These are phyloP conservation scores for Drosophila hydei DNA, from an alignment of 1,140 invertebrate species.

Conservation along the genomic window DNA sequence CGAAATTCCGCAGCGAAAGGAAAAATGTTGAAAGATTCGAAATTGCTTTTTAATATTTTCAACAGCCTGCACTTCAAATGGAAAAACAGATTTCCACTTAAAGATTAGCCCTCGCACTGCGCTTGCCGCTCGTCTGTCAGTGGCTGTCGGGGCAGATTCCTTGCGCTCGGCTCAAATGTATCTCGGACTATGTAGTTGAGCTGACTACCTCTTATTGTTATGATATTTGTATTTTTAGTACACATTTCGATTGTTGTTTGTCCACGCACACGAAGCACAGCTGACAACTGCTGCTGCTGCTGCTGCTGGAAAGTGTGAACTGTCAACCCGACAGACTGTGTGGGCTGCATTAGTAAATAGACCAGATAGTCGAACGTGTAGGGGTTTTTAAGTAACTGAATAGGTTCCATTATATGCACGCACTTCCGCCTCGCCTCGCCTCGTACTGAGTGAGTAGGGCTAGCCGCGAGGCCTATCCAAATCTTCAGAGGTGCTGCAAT, in stretches of 20 bases:
- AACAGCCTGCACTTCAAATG: constrained; percentile 38
- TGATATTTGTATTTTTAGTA: constrained; percentile 19
- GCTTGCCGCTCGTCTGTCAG: constrained; percentile 7
- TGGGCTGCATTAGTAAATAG: constrained; percentile 65
- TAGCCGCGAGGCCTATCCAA: constrained; percentile 5
- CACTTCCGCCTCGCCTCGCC: constrained; percentile 61
- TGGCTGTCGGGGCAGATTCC: constrained; percentile 6
- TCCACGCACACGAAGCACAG: constrained; percentile 28
- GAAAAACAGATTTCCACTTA: constrained; percentile 60
- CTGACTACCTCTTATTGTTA: too few species aligned
- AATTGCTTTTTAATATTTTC: constrained; percentile 78
- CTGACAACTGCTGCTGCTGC: constrained; percentile 27
- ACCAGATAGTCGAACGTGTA: constrained; percentile 17
- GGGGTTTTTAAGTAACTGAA: constrained; percentile 39
- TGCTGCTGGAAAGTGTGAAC: constrained; percentile 46
- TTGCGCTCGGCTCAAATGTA: too few species aligned
- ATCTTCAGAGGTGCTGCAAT: constrained; percentile 51
- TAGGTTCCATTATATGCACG: constrained; percentile 20
- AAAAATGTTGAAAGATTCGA: constrained; percentile 45
- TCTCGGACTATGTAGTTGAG: neutral
- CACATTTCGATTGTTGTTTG: constrained; percentile 24
- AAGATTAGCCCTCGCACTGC: constrained; percentile 40
- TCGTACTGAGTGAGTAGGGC: constrained; percentile 30
- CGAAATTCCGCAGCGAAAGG: constrained; percentile 22
- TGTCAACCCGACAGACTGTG: constrained; percentile 44